Evolutionary conservation across 2,888 invertebrate genomes (phyloP), one percentile per base, ranked within the genome.

Genomic region (Diploptera punctata): DNA sequence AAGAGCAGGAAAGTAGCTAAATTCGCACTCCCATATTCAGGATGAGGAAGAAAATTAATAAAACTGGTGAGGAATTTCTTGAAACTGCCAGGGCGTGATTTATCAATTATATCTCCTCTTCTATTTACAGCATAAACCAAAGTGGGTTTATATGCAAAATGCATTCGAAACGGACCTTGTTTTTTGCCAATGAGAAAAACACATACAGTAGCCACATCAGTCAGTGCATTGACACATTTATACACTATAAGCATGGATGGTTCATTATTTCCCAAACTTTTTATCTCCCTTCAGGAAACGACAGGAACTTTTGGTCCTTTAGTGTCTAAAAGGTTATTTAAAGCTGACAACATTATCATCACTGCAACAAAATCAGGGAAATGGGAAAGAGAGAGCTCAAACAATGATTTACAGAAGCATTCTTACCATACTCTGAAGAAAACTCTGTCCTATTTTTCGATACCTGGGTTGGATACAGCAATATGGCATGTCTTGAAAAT

Each of bases 121-220:
- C 31, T 31, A 60, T 60, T 60, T 60, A 60, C 31, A 33, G 31
- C 13, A 60, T 18, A 33, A 18, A 60, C 3, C 60, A 60, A 33
- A 60, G 31, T 31, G 31, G 33, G 16, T 29, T 60, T 31, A 4
- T 16, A 31, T 7, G 4, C 0, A 2, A 60, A 31, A 60, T 60
- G 33, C n/a, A 19, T 2, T 60, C 3, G n/a, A 60, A 33, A 31
- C 18, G 7, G 3, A 31, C 33, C n/a, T n/a, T 60, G 29, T 60
- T 3, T 60, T 29, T 60, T 60, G 10, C 10, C 4, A 31, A n/a
- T 7, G 19, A 33, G n/a, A 33, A 60, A 60, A 2, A n/a, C n/a
- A 31, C 60, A n/a, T 7, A 31, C 18, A 0, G 19, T 18, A 31
- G 60, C 18, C 31, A 16, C n/a, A 31, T 29, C 57, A 16, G 57